Evolutionary conservation across 1,140 invertebrate genomes (phyloP).

Genomic region (Nebria ingens): DNA sequence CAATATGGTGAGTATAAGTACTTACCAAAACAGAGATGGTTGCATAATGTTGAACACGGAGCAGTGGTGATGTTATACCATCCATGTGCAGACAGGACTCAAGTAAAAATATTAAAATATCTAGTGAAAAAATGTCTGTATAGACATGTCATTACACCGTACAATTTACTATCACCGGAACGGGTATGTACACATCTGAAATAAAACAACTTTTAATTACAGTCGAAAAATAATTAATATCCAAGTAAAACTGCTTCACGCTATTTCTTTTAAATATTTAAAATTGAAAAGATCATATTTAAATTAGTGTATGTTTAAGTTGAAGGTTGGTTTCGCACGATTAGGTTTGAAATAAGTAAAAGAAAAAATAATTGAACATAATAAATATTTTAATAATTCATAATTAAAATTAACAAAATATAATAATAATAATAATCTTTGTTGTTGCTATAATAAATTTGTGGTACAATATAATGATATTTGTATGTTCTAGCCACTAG

Average conservation of each 20-base stretch:
- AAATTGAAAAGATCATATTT: too few species aligned
- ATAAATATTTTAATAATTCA: too few species aligned
- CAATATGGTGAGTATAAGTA: constrained; percentile 75
- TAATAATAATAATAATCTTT: too few species aligned
- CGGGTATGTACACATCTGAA: constrained; percentile 41
- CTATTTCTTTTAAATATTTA: background rate
- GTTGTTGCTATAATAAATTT: too few species aligned
- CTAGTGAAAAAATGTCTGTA: constrained; percentile 61
- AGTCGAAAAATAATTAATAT: background rate
- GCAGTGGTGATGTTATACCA: constrained; percentile 78
- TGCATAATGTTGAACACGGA: constrained; percentile 81
- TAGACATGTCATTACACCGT: constrained; percentile 72
- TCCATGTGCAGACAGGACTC: constrained; percentile 64
- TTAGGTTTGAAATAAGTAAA: too few species aligned
- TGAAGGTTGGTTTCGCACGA: too few species aligned
- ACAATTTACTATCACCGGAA: constrained; percentile 45
- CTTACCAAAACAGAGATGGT: constrained; percentile 71
- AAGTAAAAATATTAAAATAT: constrained; percentile 51
- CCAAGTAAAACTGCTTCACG: background rate
- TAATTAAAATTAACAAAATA: too few species aligned
- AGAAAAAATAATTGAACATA: too few species aligned
- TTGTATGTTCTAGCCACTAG: constrained; percentile 52
- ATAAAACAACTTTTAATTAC: constrained; percentile 1
- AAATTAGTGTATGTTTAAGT: too few species aligned
- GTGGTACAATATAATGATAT: too few species aligned